Percentiles rank a stretch among this genome's conserved stretches.
Evolutionary conservation across 2,113 vertebrate genomes (phyloP).

Genomic region (Bufo bufo): DNA sequence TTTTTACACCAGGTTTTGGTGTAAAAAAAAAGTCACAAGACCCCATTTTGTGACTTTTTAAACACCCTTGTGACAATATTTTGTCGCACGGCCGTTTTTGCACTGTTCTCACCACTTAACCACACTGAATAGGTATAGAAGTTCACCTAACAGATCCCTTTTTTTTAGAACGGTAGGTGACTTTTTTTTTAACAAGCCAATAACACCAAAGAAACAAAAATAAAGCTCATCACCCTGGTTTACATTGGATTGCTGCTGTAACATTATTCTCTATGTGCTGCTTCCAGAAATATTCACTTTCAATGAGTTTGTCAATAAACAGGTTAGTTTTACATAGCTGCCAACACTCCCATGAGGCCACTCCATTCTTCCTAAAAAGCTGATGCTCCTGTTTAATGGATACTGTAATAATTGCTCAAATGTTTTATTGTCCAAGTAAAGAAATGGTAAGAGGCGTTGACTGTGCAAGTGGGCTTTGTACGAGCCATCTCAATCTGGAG

Average conservation of each 20-base stretch:
- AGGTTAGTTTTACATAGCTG: neutral
- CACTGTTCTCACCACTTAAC: too few species aligned
- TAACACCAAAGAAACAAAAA: neutral
- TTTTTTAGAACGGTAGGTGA: neutral
- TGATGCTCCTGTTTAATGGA: neutral
- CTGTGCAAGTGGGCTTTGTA: neutral
- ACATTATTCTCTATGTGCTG: neutral
- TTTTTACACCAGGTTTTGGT: too few species aligned
- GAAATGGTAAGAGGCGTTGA: neutral
- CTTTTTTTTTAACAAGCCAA: neutral
- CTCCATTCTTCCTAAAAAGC: neutral
- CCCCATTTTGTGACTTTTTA: too few species aligned
- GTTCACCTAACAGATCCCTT: too few species aligned
- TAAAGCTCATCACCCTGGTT: neutral
- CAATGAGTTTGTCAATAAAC: neutral
- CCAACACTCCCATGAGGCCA: neutral
- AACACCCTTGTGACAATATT: too few species aligned
- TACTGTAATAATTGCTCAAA: neutral
- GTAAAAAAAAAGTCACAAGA: too few species aligned
- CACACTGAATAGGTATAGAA: too few species aligned
- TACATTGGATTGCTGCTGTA: neutral
- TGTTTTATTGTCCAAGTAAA: neutral
- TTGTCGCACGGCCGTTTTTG: too few species aligned
- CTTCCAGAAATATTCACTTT: neutral
- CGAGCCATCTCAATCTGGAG: neutral